Evolutionary conservation across 2,113 vertebrate genomes (phyloP).

Genomic region (human (Homo sapiens)): GRCh38 chr4:52299001-52299500

Average conservation of each 20-base stretch:
- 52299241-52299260: not conserved
- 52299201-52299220: slow-evolving; percentile 3
- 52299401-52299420: slow-evolving; percentile 33
- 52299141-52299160: slow-evolving; percentile 70
- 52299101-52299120: slow-evolving; percentile 48
- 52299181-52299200: slow-evolving; percentile 47
- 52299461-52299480: not conserved
- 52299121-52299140: slow-evolving; percentile 63
- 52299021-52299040: slow-evolving; percentile 34
- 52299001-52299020: slow-evolving; percentile 33
- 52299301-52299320: slow-evolving; percentile 62
- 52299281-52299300: not conserved
- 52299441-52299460: not conserved
- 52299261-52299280: not conserved
- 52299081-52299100: slow-evolving; percentile 1
- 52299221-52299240: not conserved
- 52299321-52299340: not conserved
- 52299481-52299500: slow-evolving; percentile 36
- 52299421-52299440: not conserved
- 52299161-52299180: slow-evolving; percentile 55
- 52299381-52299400: slow-evolving; percentile 32
- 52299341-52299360: not conserved
- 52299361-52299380: not conserved
- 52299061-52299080: not conserved
- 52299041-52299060: not conserved